Evolutionary conservation across 2,797 vertebrate species (phyloP).

Genomic region (Gila robusta): DNA sequence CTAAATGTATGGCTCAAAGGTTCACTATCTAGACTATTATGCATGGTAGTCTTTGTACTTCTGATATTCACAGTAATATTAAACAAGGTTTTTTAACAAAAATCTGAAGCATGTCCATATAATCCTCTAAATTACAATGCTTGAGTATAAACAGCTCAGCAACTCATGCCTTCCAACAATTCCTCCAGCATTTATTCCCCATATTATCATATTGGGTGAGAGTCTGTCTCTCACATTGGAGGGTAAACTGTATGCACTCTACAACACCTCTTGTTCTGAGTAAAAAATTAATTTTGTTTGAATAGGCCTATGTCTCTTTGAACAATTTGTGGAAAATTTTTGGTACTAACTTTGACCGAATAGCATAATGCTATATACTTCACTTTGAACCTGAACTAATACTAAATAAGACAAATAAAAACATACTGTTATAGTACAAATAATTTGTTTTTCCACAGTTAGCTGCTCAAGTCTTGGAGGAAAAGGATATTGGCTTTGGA

Average conservation of each 20-base stretch:
- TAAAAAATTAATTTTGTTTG: background rate
- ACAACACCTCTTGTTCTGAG: background rate
- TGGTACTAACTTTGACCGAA: background rate
- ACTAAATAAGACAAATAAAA: background rate
- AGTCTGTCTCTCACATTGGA: background rate
- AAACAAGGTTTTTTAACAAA: background rate
- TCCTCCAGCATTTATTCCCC: background rate
- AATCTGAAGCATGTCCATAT: background rate
- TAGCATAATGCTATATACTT: background rate
- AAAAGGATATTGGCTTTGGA: conserved; percentile 91
- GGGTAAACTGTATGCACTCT: background rate
- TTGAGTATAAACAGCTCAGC: background rate
- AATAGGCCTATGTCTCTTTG: background rate
- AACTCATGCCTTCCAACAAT: background rate
- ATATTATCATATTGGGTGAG: background rate
- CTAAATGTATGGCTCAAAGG: background rate
- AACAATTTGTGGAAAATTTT: background rate
- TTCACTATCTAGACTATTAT: conserved; percentile 17
- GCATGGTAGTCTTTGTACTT: background rate
- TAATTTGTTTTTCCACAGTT: conserved; percentile 78
- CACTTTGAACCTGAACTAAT: background rate
- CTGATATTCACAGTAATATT: background rate
- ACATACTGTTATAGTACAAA: background rate
- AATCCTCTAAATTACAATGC: background rate
- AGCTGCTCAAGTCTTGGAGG: conserved; percentile 92